Evolutionary conservation across 2,797 vertebrate species (phyloP), one percentile per base, ranked within the genome.

Genomic region (Staurois parvus): DNA sequence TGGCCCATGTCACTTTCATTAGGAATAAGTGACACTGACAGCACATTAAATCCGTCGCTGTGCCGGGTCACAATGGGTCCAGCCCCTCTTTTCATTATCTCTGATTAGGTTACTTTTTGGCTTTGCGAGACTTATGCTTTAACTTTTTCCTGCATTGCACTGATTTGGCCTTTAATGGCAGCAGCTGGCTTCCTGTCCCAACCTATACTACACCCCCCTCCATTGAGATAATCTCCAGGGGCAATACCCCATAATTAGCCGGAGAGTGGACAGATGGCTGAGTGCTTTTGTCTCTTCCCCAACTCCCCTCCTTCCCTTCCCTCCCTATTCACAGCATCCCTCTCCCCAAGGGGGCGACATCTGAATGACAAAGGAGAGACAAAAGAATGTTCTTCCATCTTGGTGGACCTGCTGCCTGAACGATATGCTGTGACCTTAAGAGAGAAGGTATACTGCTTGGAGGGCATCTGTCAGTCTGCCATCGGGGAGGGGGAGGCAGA

Each of bases 241-340:
- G 64, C 79, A 79, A 79, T 79, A 83, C 84, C 74, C 73, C 64
- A 42, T 85, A 79, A 72, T 83, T 76, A 87, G 85, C 85, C 70
- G 37, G 45, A 79, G 62, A 83, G 81, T 68, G 76, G 85, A 84
- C 85, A 87, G 85, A 87, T 87, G 85, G 85, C 85, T 69, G 42
- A 85, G 84, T 79, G 87, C 84, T 45, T 85, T 83, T 85, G 87
- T 85, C 64, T 84, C 37, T 26, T 13, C n/a, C 6, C 67, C 52
- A 15, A 70, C 75, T 48, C 59, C 72, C 29, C 74, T 66, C 64
- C 64, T 66, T 66, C 26, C 64, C 11, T 66, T 66, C 64, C 62
- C 79, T 68, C 40, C 32, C 69, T 74, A 77, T 84, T 87, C 81
- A 79, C 37, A n/a, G 29, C 42, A 67, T 62, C 75, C 42, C 59